Conservation (phyloP, 2,113 vertebrate species). For the Mobula birostris region DNA sequence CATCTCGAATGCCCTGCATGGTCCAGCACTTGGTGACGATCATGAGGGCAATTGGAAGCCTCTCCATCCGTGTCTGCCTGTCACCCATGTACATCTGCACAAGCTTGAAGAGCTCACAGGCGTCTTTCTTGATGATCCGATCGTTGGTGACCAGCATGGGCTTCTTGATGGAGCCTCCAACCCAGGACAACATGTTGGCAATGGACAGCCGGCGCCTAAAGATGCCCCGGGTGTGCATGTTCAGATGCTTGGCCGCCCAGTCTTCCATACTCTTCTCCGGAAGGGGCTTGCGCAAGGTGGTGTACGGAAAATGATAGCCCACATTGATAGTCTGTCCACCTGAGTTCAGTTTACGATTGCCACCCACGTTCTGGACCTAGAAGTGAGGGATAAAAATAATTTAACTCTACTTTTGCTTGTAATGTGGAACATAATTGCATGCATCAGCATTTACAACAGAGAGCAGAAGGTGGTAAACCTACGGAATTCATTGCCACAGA, state of each 20-base stretch:
- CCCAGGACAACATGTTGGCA: conserved; percentile 86
- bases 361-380: conserved; percentile 59
- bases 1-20: conserved; percentile 72
- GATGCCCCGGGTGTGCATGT: conserved; percentile 82
- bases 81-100: conserved; percentile 89
- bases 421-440: not conserved
- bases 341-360: conserved; percentile 58
- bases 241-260: conserved; percentile 86
- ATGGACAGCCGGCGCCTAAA: conserved; percentile 80
- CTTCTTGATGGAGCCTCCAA: conserved; percentile 76
- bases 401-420: not conserved
- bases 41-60: conserved; percentile 67
- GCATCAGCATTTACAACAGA: too few species aligned
- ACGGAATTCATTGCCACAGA: too few species aligned
- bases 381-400: conserved; percentile 38
- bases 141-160: conserved; percentile 84
- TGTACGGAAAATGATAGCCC: conserved; percentile 61
- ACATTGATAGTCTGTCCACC: conserved; percentile 51
- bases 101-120: conserved; percentile 82
- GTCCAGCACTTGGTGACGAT: conserved; percentile 81
- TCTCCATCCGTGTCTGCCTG: conserved; percentile 73
- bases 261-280: conserved; percentile 74
- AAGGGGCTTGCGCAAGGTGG: conserved; percentile 67
- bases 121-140: conserved; percentile 73
- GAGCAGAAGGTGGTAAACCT: too few species aligned